phyloP scores from a whole-genome alignment of 2,113 vertebrate genomes.

The Pholis gunnellus region DNA sequence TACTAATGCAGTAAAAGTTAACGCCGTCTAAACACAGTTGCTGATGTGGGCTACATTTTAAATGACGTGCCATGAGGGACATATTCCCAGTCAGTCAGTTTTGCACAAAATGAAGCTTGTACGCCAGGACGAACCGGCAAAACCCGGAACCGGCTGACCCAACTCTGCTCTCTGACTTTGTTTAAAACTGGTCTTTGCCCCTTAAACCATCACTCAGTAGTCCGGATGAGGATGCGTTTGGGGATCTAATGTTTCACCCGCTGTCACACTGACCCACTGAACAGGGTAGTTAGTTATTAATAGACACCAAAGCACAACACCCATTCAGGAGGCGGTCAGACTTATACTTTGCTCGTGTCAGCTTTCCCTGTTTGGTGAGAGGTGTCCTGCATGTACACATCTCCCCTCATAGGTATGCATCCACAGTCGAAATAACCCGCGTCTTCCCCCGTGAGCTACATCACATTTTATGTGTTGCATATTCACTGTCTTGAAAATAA shows the following conservation, averaged over 20 bases:
- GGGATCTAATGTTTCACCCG: slow-evolving; percentile 19
- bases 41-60: no score
- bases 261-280: slow-evolving; percentile 56
- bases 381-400: not conserved
- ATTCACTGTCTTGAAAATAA: slow-evolving; percentile 7
- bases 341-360: slow-evolving; percentile 34
- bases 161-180: not conserved
- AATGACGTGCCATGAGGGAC: no score
- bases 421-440: not conserved
- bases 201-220: slow-evolving; percentile 9
- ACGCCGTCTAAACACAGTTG: not conserved
- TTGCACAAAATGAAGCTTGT: no score
- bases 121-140: no score
- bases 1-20: not conserved
- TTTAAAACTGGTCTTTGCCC: not conserved
- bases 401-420: not conserved
- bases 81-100: no score
- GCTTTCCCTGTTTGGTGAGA: slow-evolving; percentile 4
- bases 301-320: slow-evolving; percentile 34
- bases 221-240: slow-evolving; percentile 22
- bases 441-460: not conserved
- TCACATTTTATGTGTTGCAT: slow-evolving; percentile 1
- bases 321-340: slow-evolving; percentile 9
- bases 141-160: not conserved
- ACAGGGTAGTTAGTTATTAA: slow-evolving; percentile 21